Base-by-base conservation (phyloP, 2,797 vertebrate genomes). In the Menidia menidia region DNA sequence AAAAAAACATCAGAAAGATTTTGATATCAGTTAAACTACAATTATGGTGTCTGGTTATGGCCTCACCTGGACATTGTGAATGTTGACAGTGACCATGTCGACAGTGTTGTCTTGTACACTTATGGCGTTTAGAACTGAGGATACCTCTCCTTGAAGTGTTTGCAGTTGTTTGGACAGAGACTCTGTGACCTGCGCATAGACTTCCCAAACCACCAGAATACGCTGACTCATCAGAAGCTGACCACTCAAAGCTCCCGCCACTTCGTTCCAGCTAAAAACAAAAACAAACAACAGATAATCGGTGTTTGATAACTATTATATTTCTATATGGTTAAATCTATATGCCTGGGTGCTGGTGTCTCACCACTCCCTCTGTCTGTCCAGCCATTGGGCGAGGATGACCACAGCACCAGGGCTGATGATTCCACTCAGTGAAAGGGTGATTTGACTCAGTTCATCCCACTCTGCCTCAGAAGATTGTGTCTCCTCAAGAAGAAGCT, bases 401-500 rank as follows among this genome's bases (percentile, higher is more conserved):
- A 15, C n/a, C 0, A 77, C 81, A 5, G 91, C 87, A 35, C 78
- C 53, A 13, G 87, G 68, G 48, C 84, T 73, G 64, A 92, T 52
- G 43, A 4, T 0, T 53, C 67, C 81, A 54, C 41, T 52, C 13
- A 94, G 83, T 31, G 53, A 30, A 3, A 65, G 55, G 3, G 81
- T 4, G 3, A 10, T 80, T 11, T 58, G 55, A 12, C 45, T 74
- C 53, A 86, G 55, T 10, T 70, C 35, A 2, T 82, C 88, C 96
- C 95, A 96, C 0, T 80, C 88, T 5, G 79, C 78, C 64, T 93
- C 93, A 13, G 64, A 83, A 53, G 54, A 87, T 73, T 94, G 91
- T 0, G 83, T 84, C 77, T 96, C 92, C 2, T 94, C 85, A 4
- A 90, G 94, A 70, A 97, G 89, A 75, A 76, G 71, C 97, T 98